Base-by-base conservation (phyloP, 2,888 invertebrate genomes). In the Leptinotarsa juncta region DNA sequence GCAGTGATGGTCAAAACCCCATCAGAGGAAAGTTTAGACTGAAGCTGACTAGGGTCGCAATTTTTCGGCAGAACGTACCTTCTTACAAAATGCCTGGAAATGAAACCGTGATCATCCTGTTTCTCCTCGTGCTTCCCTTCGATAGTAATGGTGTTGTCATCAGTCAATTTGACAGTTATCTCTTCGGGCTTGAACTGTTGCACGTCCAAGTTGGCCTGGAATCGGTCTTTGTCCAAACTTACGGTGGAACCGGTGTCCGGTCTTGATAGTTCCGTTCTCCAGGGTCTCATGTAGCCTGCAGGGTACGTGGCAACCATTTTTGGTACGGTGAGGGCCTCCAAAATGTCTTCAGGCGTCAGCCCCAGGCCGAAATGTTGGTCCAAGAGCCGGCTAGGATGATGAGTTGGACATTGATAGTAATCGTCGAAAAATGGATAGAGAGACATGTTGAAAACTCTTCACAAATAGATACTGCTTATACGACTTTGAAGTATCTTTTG, bases 41-140 rank as follows among this genome's bases (percentile, higher is more conserved):
- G 91, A 2, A 96, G 92, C 65, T 92, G 90, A 72, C 91, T 91
- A 4, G 93, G 90, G 71, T 95, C 94, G 73, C 93, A 93, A 0
- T 92, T 93, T 81, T 93, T 91, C 0, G 96, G 96, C 67, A 96
- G 85, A 67, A 91, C 85, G 84, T 95, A 96, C 75, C 93, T 91
- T 50, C 96, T 90, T 77, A 93, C 91, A 82, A 95, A 95, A 80
- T 95, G 94, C 72, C 95, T 91, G 60, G 93, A 92, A n/a, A 95
- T 92, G 85, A 90, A 93, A 0, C 95, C 95, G 81, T 93, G 93
- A 18, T 93, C 91, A 79, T 94, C 94, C 65, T 91, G 90, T 81
- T 93, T 93, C 77, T 95, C 92, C 82, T 94, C 94, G 84, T 94
- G 95, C 84, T 93, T 94, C 0, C 94, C 95, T 86, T 95, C 94